Percentiles rank a stretch among this genome's conserved stretches.
phyloP scores from a whole-genome alignment of 2,888 invertebrate genomes.

The Azorinus chamasolen region DNA sequence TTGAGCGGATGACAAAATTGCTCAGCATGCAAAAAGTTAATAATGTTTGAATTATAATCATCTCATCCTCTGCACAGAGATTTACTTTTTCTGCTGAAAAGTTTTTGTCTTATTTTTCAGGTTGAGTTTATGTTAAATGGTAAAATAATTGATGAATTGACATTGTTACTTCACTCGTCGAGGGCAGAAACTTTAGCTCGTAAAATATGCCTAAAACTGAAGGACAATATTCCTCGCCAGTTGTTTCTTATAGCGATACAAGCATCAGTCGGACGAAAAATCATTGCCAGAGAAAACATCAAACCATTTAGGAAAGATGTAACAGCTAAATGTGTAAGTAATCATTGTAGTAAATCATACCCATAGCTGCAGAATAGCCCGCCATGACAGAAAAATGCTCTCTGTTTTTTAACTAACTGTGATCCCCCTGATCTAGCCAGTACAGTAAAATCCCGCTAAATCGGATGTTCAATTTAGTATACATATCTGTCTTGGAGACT shows the following conservation, averaged over 20 bases:
- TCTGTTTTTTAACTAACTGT: background rate
- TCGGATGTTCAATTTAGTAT: too few relatives aligned
- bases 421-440: too few relatives aligned
- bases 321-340: constrained; percentile 94
- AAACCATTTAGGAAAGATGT: constrained; percentile 97
- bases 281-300: constrained; percentile 94
- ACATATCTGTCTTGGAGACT: too few relatives aligned
- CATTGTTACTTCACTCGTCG: constrained; percentile 92
- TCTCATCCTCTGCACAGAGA: too few relatives aligned
- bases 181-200: constrained; percentile 86
- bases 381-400: background rate
- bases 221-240: constrained; percentile 95
- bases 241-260: constrained; percentile 94
- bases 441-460: too few relatives aligned
- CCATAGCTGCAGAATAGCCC: background rate
- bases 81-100: too few relatives aligned
- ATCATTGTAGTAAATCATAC: background rate
- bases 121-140: constrained; percentile 94
- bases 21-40: too few relatives aligned
- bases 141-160: constrained; percentile 93
- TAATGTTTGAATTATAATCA: too few relatives aligned
- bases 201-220: constrained; percentile 91
- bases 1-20: too few relatives aligned
- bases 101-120: constrained; percentile 88
- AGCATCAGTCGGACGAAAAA: constrained; percentile 92